Conservation (phyloP, 2,113 vertebrate genomes). For the Rhadina sibilatrix region DNA sequence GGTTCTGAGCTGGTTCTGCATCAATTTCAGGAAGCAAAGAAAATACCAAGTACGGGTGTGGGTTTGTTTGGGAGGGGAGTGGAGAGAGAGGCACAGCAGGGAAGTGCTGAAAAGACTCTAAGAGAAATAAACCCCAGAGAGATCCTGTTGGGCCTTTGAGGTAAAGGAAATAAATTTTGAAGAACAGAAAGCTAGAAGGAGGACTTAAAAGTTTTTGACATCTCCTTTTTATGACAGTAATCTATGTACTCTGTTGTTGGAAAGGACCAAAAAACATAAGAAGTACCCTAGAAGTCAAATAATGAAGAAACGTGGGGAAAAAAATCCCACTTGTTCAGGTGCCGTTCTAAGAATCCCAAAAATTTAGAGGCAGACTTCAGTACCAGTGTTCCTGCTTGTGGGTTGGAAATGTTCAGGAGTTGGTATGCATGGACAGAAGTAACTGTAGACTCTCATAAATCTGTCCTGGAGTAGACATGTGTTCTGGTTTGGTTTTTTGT, state of each 20-base stretch:
- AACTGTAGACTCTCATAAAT: background rate
- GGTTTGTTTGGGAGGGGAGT: background rate
- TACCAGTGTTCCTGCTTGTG: background rate
- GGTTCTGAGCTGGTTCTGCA: background rate
- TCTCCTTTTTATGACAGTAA: background rate
- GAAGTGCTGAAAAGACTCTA: background rate
- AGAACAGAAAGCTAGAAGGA: background rate
- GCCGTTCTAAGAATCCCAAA: background rate
- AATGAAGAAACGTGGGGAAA: background rate
- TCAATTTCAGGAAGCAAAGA: background rate
- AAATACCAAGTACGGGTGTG: background rate
- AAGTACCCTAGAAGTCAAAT: background rate
- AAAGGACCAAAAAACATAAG: background rate
- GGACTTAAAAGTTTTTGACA: background rate
- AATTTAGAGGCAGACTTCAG: background rate
- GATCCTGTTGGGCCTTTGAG: background rate
- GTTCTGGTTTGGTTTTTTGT: too few relatives aligned
- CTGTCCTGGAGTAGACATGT: background rate
- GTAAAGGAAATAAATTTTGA: background rate
- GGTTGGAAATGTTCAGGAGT: background rate
- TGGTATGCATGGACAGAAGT: background rate
- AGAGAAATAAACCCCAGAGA: background rate
- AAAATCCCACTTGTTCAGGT: background rate
- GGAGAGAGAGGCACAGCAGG: background rate
- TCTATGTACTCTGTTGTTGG: background rate